Conservation (phyloP, 1,140 invertebrate species). For the Aphaenogaster ashmeadi region DNA sequence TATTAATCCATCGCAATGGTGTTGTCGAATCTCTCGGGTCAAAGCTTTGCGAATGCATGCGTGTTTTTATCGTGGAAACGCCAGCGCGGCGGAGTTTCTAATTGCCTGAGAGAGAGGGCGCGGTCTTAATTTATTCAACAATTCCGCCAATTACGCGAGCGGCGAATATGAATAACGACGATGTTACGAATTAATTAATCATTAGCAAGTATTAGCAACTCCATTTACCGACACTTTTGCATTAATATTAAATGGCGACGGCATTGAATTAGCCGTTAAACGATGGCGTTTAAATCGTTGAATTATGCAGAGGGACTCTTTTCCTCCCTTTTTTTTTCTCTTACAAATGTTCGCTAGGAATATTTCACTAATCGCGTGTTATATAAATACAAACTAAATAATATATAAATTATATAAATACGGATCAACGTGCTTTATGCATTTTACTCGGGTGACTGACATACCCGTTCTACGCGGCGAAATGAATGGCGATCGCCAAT, state of each 20-base stretch:
- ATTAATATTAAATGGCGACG: constrained; percentile 34
- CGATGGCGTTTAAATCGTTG: constrained; percentile 41
- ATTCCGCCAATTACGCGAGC: constrained; percentile 61
- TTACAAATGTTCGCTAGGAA: not conserved
- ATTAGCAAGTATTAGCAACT: constrained; percentile 73
- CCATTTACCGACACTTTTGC: constrained; percentile 57
- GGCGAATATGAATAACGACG: constrained; percentile 68
- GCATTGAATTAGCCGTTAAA: constrained; percentile 26
- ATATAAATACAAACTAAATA: constrained; percentile 35
- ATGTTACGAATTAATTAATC: constrained; percentile 71
- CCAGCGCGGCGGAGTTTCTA: constrained; percentile 42
- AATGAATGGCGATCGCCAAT: constrained; percentile 58
- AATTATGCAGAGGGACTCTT: constrained; percentile 15
- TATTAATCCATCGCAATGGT: constrained; percentile 53
- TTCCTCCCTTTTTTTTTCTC: not conserved
- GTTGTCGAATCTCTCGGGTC: constrained; percentile 52
- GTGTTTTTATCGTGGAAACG: constrained; percentile 54
- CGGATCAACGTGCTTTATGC: not conserved
- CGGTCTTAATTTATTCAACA: constrained; percentile 66
- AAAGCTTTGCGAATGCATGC: constrained; percentile 51
- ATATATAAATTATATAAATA: constrained; percentile 28
- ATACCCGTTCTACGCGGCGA: constrained; percentile 11
- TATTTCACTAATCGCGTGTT: not conserved
- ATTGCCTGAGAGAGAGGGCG: constrained; percentile 57
- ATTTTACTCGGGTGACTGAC: constrained; percentile 39